Conservation (phyloP, 37 sponge, comb jelly and placozoan species). For the Oopsacas minuta region DNA sequence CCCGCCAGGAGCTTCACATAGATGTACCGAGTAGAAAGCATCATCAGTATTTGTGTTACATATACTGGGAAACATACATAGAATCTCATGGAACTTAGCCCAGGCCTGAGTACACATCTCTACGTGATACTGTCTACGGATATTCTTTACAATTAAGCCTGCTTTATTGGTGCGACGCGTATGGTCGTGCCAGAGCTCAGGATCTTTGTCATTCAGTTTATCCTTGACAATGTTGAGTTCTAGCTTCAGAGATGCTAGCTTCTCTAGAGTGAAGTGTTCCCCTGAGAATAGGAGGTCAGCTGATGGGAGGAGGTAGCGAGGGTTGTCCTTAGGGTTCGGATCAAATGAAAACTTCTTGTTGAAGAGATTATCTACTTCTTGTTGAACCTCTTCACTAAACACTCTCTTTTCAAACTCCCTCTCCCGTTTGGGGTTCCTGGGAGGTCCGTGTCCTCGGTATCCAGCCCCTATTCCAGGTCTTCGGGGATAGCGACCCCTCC, state of each 20-base stretch:
- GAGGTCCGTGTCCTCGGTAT: neutral
- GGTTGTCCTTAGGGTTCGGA: conserved; percentile 12
- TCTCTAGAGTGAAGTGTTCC: conserved; percentile 24
- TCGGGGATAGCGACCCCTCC: neutral
- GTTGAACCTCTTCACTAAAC: conserved; percentile 52
- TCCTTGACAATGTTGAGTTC: conserved; percentile 42
- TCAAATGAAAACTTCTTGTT: neutral
- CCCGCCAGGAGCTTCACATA: conserved; percentile 86
- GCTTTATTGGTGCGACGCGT: conserved; percentile 65
- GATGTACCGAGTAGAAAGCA: conserved; percentile 56
- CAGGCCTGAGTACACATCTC: conserved; percentile 86
- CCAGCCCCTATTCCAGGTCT: neutral
- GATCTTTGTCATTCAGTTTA: conserved; percentile 56
- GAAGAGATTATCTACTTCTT: conserved; percentile 44
- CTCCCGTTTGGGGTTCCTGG: neutral
- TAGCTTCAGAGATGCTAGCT: conserved; percentile 34
- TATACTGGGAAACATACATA: conserved; percentile 34
- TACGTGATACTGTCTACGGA: conserved; percentile 46
- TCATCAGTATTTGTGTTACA: conserved; percentile 25
- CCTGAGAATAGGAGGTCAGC: conserved; percentile 25
- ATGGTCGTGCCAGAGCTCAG: conserved; percentile 68
- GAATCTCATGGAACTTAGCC: conserved; percentile 79
- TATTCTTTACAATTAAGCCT: conserved; percentile 32
- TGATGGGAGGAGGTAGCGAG: conserved; percentile 31
- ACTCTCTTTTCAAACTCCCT: conserved; percentile 11